phyloP scores from a whole-genome alignment of 2,888 invertebrate genomes.

The Brachypterus glaber region DNA sequence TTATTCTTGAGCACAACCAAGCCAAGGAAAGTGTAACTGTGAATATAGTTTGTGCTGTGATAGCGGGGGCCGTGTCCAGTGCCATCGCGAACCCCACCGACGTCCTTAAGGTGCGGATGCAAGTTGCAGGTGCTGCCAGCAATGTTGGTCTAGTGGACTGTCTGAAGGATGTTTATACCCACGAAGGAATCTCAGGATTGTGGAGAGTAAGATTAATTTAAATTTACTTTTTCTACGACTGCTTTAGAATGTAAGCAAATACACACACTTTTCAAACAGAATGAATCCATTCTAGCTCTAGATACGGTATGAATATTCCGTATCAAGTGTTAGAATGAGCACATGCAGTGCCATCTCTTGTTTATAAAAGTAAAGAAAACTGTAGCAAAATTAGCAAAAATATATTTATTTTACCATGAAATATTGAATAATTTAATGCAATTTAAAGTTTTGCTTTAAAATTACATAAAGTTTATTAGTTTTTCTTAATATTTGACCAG shows the following conservation, averaged over 20 bases:
- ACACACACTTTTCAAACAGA: background rate
- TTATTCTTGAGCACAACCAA: conserved; percentile 48
- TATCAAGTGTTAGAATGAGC: too few species aligned
- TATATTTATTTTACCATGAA: too few species aligned
- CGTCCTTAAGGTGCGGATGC: conserved; percentile 93
- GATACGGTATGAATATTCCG: too few species aligned
- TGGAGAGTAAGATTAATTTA: conserved; percentile 77
- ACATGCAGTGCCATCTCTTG: too few species aligned
- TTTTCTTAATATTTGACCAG: too few species aligned
- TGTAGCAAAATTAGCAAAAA: too few species aligned
- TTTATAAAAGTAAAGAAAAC: too few species aligned
- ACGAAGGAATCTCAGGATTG: conserved; percentile 76
- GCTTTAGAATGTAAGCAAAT: background rate
- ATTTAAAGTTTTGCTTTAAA: too few species aligned
- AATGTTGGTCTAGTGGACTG: conserved; percentile 58
- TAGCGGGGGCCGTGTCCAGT: conserved; percentile 82
- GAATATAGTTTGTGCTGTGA: conserved; percentile 72
- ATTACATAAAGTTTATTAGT: too few species aligned
- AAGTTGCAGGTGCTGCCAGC: conserved; percentile 53
- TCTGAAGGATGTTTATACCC: conserved; percentile 69
- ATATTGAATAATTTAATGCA: too few species aligned
- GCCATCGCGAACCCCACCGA: conserved; percentile 96
- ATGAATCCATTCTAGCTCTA: too few species aligned
- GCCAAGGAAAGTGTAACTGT: conserved; percentile 50
- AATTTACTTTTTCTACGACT: background rate